Conservation (phyloP, 2,888 invertebrate species). For the Limnephilus rhombicus region DNA sequence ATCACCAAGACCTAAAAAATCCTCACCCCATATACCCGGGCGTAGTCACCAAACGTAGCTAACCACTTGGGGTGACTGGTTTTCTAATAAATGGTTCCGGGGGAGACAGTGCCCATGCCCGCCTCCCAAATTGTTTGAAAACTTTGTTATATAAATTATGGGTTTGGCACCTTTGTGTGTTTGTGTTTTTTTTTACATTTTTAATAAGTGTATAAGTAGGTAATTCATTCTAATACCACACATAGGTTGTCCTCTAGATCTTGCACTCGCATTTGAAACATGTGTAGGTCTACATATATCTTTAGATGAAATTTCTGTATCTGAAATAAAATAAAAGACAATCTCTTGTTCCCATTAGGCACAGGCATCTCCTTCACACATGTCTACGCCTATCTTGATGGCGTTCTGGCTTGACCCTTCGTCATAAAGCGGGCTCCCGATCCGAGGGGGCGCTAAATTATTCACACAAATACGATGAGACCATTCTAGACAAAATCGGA, state of each 20-base stretch:
- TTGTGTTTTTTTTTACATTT: too few species aligned
- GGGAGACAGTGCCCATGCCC: too few species aligned
- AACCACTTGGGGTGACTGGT: too few species aligned
- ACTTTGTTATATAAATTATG: too few species aligned
- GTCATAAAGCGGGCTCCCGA: constrained; percentile 55
- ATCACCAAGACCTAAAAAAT: too few species aligned
- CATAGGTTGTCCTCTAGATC: not conserved
- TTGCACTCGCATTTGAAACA: not conserved
- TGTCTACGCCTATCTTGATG: constrained; percentile 58
- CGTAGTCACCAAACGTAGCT: too few species aligned
- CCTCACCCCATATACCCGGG: too few species aligned
- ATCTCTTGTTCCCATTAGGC: constrained; percentile 4
- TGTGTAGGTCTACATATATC: not conserved
- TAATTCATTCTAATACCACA: not conserved
- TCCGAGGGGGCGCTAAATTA: constrained; percentile 58
- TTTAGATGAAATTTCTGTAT: not conserved
- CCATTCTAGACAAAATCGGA: constrained; percentile 49
- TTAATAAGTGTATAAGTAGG: too few species aligned
- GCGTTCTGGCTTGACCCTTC: constrained; percentile 59
- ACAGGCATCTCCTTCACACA: constrained; percentile 36
- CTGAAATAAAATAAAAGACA: not conserved
- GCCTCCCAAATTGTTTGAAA: too few species aligned
- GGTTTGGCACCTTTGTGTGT: too few species aligned
- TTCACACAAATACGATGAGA: constrained; percentile 60
- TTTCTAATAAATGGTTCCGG: too few species aligned